These are phyloP conservation scores for Aromia moschata DNA, from an alignment of 2,888 invertebrate species.

Conservation along the genomic window DNA sequence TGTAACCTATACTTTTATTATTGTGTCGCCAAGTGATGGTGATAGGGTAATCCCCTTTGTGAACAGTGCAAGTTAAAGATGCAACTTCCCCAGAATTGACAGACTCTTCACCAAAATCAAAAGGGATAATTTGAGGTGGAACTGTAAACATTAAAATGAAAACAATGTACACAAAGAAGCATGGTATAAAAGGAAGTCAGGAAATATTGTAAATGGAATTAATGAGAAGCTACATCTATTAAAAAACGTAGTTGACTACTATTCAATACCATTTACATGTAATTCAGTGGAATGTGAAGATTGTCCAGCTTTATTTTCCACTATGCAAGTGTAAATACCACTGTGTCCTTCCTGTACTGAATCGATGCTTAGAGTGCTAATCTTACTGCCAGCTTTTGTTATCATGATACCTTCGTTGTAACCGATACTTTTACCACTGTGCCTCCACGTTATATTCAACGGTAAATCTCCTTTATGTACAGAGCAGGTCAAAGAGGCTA, in stretches of 20 bases:
- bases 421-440: conserved; percentile 68
- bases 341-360: conserved; percentile 66
- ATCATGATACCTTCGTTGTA: conserved; percentile 66
- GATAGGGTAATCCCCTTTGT: conserved; percentile 77
- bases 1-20: conserved; percentile 28
- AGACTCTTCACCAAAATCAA: conserved; percentile 67
- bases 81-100: conserved; percentile 77
- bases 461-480: conserved; percentile 79
- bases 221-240: background rate
- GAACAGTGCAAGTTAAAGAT: conserved; percentile 73
- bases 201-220: background rate
- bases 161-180: background rate
- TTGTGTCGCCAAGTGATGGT: conserved; percentile 68
- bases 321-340: conserved; percentile 68
- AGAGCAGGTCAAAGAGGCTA: conserved; percentile 74
- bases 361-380: conserved; percentile 71
- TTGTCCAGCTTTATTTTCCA: conserved; percentile 65
- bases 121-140: conserved; percentile 68
- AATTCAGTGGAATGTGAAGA: conserved; percentile 64
- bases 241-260: background rate
- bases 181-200: too few species aligned
- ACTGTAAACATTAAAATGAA: conserved; percentile 34
- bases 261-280: conserved; percentile 65
- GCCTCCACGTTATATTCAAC: conserved; percentile 78
- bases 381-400: conserved; percentile 69